These are phyloP conservation scores for Gambusia holbrooki DNA, from an alignment of 2,113 vertebrate species.

Conservation along the genomic window DNA sequence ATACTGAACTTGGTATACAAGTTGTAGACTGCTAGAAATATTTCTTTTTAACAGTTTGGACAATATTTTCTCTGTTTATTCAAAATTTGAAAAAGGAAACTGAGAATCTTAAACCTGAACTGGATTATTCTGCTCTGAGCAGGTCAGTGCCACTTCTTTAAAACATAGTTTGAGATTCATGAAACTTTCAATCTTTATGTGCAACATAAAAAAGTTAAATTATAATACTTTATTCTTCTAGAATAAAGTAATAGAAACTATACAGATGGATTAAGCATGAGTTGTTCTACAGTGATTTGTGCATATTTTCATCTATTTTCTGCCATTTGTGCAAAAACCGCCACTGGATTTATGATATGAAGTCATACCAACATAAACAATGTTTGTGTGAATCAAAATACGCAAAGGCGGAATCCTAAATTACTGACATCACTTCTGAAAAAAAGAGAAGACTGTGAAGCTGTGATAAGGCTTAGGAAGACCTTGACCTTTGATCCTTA, in stretches of 20 bases:
- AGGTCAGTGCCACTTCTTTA: background rate
- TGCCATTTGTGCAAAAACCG: background rate
- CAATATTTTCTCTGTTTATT: background rate
- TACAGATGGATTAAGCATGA: no score
- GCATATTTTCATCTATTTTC: background rate
- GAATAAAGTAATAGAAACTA: no score
- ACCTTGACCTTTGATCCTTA: conserved; percentile 46
- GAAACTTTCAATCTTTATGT: background rate
- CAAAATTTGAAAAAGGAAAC: background rate
- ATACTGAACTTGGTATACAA: background rate
- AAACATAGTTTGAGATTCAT: background rate
- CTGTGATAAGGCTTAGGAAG: conserved; percentile 45
- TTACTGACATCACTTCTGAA: conserved; percentile 77
- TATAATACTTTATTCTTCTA: background rate
- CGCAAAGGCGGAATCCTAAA: conserved; percentile 41
- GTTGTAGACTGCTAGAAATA: background rate
- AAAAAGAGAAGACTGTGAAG: conserved; percentile 53
- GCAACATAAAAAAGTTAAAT: background rate
- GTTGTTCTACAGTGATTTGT: background rate
- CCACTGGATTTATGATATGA: conserved; percentile 30
- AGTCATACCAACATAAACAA: conserved; percentile 25
- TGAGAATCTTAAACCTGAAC: background rate
- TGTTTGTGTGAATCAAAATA: conserved; percentile 40
- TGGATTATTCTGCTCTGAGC: background rate
- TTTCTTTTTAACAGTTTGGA: background rate